Evolutionary conservation across 2,888 invertebrate species (phyloP), one percentile per base, ranked within the genome.

Genomic region (Psylliodes chrysocephalus): DNA sequence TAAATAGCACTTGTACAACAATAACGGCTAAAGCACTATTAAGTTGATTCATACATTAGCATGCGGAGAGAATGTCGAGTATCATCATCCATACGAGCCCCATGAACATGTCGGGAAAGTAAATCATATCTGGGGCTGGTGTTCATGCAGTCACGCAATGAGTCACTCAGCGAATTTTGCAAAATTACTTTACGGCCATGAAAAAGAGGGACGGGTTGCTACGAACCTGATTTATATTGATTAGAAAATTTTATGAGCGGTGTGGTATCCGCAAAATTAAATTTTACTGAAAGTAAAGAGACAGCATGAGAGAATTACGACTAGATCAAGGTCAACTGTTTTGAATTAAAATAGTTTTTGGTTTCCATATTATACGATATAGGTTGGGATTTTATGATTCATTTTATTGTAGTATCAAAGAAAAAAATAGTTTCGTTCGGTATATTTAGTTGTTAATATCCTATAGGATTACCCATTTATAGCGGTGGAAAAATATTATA

Each of bases 1-100:
- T 56, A 56, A 51, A 60, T 56, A 51, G 60, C 55, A 53, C 51
- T 64, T 64, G 60, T 60, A 60, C 54, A 33, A 60, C 52, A 56
- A 64, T 64, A 52, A 52, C 64, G 52, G 60, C 49, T 64, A 46
- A 51, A 60, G 55, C 52, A 56, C 64, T 64, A 64, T 64, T 64
- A 60, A 64, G 38, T 56, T 64, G 64, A 64, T 64, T 64, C 60
- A 64, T 64, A 56, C 52, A 60, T 55, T 38, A 44, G 55, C 33
- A 64, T 56, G 44, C 64, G 17, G 52, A 38, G 19, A 40, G 60
- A 64, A 60, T 56, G 55, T 56, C 44, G 55, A 64, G 52, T 52
- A 60, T 60, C 55, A 33, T 52, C 33, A 38, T 55, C 55, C 46
- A 59, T 59, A 51, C 28, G 59, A 51, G 33, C 33, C 28, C 38